A percentile compares a stretch with the other conserved stretches of the same genome.
Conservation (phyloP, 2,797 vertebrate genomes). For the Sternarchorhynchus goeldii region DNA sequence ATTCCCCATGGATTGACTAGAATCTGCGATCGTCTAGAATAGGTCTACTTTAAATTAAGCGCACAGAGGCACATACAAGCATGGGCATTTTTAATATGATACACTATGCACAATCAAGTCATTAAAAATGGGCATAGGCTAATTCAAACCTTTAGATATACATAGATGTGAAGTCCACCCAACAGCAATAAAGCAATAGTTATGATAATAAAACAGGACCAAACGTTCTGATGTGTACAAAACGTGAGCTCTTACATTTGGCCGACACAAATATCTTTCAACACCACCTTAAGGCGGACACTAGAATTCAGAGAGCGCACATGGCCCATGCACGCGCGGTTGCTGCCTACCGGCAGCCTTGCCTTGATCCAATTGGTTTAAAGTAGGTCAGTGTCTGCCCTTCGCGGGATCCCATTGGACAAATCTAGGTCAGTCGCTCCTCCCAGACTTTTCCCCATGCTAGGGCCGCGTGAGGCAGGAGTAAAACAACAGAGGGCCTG, state of each 20-base stretch:
- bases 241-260: slow-evolving; percentile 50
- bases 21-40: too few relatives aligned
- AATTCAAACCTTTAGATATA: too few relatives aligned
- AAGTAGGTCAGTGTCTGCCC: slow-evolving; percentile 83
- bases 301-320: slow-evolving; percentile 65
- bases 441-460: slow-evolving; percentile 76
- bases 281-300: slow-evolving; percentile 53
- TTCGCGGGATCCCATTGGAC: slow-evolving; percentile 76
- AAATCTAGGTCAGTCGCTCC: slow-evolving; percentile 87
- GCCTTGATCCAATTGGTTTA: slow-evolving; percentile 70
- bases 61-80: too few relatives aligned
- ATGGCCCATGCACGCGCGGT: slow-evolving; percentile 74
- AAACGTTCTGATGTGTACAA: slow-evolving; percentile 4
- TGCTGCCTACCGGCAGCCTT: slow-evolving; percentile 68
- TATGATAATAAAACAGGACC: not conserved
- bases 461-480: slow-evolving; percentile 73
- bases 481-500: slow-evolving; percentile 47
- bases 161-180: too few relatives aligned
- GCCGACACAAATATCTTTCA: slow-evolving; percentile 46
- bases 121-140: too few relatives aligned
- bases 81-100: too few relatives aligned
- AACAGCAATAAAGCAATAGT: not conserved
- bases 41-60: too few relatives aligned
- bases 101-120: too few relatives aligned
- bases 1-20: too few relatives aligned